Evolutionary conservation across 2,888 invertebrate species (phyloP), one percentile per base, ranked within the genome.

Genomic region (Agrypnus murinus): DNA sequence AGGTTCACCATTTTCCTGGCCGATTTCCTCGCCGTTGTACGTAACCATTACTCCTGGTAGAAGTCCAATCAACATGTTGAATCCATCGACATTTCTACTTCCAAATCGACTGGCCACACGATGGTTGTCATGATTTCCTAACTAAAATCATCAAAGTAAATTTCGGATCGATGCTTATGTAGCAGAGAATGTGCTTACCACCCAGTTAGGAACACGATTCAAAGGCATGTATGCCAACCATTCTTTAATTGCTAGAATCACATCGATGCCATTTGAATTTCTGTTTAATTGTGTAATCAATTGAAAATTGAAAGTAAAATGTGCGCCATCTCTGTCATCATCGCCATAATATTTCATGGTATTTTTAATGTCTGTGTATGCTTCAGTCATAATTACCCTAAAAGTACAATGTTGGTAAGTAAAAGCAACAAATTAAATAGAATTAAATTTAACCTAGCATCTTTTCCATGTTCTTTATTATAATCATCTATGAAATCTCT

Each of bases 1-100:
- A 12, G 90, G 88, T 40, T 86, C 84, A 46, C 86, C 86, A 79
- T 93, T 89, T 73, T 86, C 82, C 90, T 93, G 91, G 0, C 92
- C 94, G 50, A 95, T 89, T 86, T 95, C 94, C 79, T 95, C 94
- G 2, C 94, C 95, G 87, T 97, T 94, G 81, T 97, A 97, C 0
- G 95, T 93, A 6, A 96, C 91, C 17, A 92, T 91, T 4, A 95
- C 90, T 45, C 97, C 97, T 0, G 96, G 96, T 62, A 98, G 86
- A 14, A 96, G 87, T 81, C 95, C 87, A 17, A 92, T 86, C 64
- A 98, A 83, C 93, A 96, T 95, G 81, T 95, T 94, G 80, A 96
- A 89, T n/a, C 92, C 93, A 83, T 96, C 95, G 0, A 92, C 90
- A 76, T 92, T 87, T 65, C 90, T 87, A 14, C 66, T 85, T 0